phyloP scores from a whole-genome alignment of 2,113 vertebrate genomes.

The Crotalus viridis region DNA sequence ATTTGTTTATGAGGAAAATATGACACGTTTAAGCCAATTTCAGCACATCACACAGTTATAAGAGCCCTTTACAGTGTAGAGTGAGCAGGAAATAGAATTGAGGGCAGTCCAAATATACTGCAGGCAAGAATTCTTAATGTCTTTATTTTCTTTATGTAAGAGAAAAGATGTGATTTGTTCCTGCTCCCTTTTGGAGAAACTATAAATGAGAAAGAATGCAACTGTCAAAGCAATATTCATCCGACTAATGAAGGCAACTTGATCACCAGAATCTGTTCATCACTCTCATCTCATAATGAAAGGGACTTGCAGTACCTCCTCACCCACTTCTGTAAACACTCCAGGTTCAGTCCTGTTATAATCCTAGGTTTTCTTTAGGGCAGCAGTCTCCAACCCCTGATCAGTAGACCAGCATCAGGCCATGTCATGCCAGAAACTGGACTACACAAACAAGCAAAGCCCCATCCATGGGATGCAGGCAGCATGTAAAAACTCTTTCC shows the following conservation, averaged over 20 bases:
- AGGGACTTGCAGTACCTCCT: neutral
- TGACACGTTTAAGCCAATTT: neutral
- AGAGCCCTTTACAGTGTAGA: neutral
- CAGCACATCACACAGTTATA: neutral
- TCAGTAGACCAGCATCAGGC: neutral
- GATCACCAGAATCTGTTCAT: neutral
- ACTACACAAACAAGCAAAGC: neutral
- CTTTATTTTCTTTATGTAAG: neutral
- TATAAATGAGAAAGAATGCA: neutral
- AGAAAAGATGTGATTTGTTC: neutral
- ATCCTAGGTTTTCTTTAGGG: neutral
- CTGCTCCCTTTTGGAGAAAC: too few species aligned
- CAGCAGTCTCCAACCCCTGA: neutral
- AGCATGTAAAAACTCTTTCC: neutral
- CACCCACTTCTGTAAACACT: neutral
- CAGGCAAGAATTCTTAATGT: neutral
- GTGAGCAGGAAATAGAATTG: neutral
- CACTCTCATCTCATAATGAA: neutral
- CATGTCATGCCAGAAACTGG: neutral
- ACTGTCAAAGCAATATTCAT: too few species aligned
- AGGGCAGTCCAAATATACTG: neutral
- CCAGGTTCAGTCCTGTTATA: neutral
- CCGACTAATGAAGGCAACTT: too few species aligned
- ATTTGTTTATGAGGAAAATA: neutral
- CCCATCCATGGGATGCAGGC: neutral